Percentiles rank a stretch among this genome's conserved stretches.
Evolutionary conservation across 2,113 vertebrate species (phyloP).

Genomic region (Corvus hawaiiensis): DNA sequence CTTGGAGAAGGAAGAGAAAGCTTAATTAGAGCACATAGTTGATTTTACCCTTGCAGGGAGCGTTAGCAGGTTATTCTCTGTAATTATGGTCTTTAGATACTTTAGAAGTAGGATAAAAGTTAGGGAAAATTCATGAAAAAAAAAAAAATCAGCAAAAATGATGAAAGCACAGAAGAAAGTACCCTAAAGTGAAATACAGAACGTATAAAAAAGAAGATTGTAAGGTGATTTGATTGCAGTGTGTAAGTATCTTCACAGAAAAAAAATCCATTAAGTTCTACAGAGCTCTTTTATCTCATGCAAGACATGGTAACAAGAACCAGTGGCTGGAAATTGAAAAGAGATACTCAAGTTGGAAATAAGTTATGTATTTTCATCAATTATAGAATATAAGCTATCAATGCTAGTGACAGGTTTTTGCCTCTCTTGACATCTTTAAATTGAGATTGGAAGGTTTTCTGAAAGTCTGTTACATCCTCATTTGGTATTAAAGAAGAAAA

Average conservation of each 20-base stretch:
- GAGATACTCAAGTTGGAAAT: background rate
- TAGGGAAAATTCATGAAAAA: background rate
- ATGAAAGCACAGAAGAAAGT: background rate
- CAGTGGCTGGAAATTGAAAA: background rate
- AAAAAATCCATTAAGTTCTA: background rate
- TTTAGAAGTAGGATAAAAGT: background rate
- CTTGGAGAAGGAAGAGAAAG: background rate
- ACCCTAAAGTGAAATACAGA: background rate
- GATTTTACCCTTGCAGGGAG: background rate
- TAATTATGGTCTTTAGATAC: background rate
- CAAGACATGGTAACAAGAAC: background rate
- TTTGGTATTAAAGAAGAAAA: background rate
- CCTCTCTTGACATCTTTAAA: background rate
- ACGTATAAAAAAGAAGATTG: background rate
- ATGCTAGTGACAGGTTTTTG: background rate
- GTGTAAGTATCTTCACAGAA: background rate
- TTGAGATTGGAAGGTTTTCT: background rate
- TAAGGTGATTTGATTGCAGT: background rate
- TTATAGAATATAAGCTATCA: background rate
- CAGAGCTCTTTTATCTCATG: background rate
- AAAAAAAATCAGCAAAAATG: background rate
- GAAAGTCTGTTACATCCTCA: background rate
- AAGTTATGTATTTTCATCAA: background rate
- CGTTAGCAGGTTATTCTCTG: background rate
- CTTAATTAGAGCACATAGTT: background rate